Base-by-base conservation (phyloP, 2,888 invertebrate species). In the Smittia aterrima region DNA sequence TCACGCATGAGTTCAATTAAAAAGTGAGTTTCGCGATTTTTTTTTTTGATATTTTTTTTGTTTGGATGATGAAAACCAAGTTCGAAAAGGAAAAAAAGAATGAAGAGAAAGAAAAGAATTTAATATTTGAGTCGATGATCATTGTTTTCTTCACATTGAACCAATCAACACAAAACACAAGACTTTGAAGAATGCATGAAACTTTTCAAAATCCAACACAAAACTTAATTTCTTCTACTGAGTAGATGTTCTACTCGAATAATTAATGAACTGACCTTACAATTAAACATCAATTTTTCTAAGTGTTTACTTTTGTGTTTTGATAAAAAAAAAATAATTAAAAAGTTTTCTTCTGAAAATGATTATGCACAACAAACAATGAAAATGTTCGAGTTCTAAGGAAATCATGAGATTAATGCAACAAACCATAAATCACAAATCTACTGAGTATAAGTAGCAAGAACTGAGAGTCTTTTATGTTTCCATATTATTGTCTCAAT, bases 61-160 rank as follows among this genome's bases (percentile, higher is more conserved):
- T 27, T 16, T 67, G 22, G 22, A 27, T 27, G 67, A 67, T 67
- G 67, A 67, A 47, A 67, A 67, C 41, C 38, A 67, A 67, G 67
- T 24, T 24, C 40, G 67, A 67, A 66, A 70, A 32, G 32, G 32
- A 32, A 22, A 70, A 67, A 54, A 70, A 70, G 70, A 70, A 70
- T 70, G 70, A 70, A 70, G 54, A 70, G 47, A 68, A 70, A 54
- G 54, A 70, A 67, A 70, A 70, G 47, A 27, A 70, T 70, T 70
- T 53, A 32, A 27, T 32, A 64, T 64, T 25, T n/a, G 4, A 25
- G 3, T 64, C 25, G 27, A 6, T 64, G 25, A 27, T 3, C 4
- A 18, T 20, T 18, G 22, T 32, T 9, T n/a, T n/a, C n/a, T n/a
- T 1, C 58, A 58, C 18, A 20, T 18, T 18, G 18, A 22, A 58